Base-by-base conservation (phyloP, 2,888 invertebrate genomes). In the Eilema depressum region DNA sequence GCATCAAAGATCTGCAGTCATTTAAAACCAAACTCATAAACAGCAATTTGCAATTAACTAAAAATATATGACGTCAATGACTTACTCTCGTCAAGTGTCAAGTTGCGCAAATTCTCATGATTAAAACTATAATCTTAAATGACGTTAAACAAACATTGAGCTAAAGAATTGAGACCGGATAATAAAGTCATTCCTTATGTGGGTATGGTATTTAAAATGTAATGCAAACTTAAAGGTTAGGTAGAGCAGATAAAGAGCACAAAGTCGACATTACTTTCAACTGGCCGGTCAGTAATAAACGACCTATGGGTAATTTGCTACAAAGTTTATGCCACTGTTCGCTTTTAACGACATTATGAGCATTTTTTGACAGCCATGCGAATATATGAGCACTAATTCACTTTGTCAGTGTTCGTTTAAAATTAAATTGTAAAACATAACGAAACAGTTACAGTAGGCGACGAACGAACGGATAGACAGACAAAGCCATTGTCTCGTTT, bases 401-500 rank as follows among this genome's bases (percentile, higher is more conserved):
- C 86, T 53, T 89, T 87, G 88, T 84, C 84, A 85, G 85, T 84
- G 83, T 78, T 84, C 74, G 56, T 85, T 89, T 84, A 80, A 37
- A 88, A 89, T 87, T 85, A 85, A 87, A 87, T 85, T 86, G 89
- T 89, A 87, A 89, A 87, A 87, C 85, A 82, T 84, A 89, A 86
- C 82, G 82, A 83, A 88, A 89, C 91, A 88, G 92, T 91, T 90
- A 91, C 81, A 86, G 84, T 80, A 82, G 88, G 89, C 90, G 90
- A 90, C 91, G 85, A 81, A 85, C 86, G 85, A 90, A 89, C 90
- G 85, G 86, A 91, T 87, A 88, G 88, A 89, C 91, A 89, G 91
- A 94, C 94, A 94, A 95, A 94, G 94, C 89, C 92, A 93, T 95
- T 95, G 95, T 95, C 89, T 92, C 87, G 79, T 79, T 91, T 89